Evolutionary conservation across 2,797 vertebrate species (phyloP), one percentile per base, ranked within the genome.

Genomic region (Scomberomorus guttatus): DNA sequence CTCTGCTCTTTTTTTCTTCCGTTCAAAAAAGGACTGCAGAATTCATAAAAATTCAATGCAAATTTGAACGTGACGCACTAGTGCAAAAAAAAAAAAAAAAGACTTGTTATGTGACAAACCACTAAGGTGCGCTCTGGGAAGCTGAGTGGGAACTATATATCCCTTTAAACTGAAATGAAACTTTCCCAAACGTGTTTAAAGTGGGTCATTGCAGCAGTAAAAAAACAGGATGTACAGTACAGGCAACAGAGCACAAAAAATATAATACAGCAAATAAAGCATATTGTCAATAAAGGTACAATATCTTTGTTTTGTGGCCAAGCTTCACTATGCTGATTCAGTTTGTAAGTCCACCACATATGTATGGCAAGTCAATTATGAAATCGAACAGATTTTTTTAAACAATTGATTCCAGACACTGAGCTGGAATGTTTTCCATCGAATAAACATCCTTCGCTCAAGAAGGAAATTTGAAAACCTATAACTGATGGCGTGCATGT

Each of bases 91-190:
- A 68, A 66, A 64, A n/a, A 37, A 13, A 65, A 71, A 67, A 32
- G 14, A 44, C 42, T 13, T 42, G 14, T 17, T 15, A 25, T 37
- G 39, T 14, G 25, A 44, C 5, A 44, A 34, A 54, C 1, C 4
- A 64, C 12, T 58, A 8, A 32, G 25, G 46, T 52, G 46, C 25
- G 25, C 9, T 37, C 4, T 15, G 27, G 14, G 18, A 27, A 52
- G 14, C 3, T 46, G 37, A 46, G 14, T 22, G 32, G 10, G 37
- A 2, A 11, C 37, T 0, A 37, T 20, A 39, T 34, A 46, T 24
- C 20, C 18, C 17, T 42, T 29, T 74, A 12, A 74, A 59, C 29
- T 17, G 0, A 65, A 70, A 46, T 55, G 22, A 81, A 85, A 77
- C 7, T 9, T 20, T 6, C 46, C 6, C 44, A 18, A 50, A 50